Evolutionary conservation across 2,888 invertebrate species (phyloP).

Genomic region (Dicyrtoma fusca): DNA sequence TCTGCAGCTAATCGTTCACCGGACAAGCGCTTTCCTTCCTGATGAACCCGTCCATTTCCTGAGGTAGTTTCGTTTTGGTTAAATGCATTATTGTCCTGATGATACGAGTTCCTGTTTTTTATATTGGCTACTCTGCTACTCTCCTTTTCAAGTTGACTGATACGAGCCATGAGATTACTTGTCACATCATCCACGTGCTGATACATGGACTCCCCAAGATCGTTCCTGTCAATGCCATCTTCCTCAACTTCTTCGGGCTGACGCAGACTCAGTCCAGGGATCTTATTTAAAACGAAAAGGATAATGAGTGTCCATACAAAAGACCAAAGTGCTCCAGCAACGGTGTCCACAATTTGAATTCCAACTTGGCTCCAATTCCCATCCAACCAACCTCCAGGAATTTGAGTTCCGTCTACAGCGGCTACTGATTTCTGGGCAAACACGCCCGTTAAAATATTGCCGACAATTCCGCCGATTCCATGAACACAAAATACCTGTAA

Average conservation of each 20-base stretch:
- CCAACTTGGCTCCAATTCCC: constrained; percentile 51
- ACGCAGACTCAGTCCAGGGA: constrained; percentile 51
- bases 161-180: neutral
- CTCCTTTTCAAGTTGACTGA: neutral
- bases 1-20: too few species aligned
- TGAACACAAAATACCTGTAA: constrained; percentile 45
- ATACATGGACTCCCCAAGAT: constrained; percentile 49
- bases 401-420: constrained; percentile 44
- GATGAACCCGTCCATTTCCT: constrained; percentile 15
- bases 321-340: constrained; percentile 47
- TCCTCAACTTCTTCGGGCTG: constrained; percentile 46
- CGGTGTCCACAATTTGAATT: constrained; percentile 45
- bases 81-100: neutral
- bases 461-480: constrained; percentile 46
- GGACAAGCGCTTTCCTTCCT: neutral
- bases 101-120: neutral
- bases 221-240: constrained; percentile 46
- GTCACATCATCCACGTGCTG: constrained; percentile 29
- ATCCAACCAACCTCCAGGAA: constrained; percentile 49
- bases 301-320: constrained; percentile 49
- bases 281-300: constrained; percentile 49
- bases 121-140: neutral
- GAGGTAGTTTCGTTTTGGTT: too few species aligned
- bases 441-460: constrained; percentile 51
- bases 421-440: constrained; percentile 53